These are phyloP conservation scores for Channallabes apus DNA, from an alignment of 2,797 vertebrate species.

Conservation along the genomic window DNA sequence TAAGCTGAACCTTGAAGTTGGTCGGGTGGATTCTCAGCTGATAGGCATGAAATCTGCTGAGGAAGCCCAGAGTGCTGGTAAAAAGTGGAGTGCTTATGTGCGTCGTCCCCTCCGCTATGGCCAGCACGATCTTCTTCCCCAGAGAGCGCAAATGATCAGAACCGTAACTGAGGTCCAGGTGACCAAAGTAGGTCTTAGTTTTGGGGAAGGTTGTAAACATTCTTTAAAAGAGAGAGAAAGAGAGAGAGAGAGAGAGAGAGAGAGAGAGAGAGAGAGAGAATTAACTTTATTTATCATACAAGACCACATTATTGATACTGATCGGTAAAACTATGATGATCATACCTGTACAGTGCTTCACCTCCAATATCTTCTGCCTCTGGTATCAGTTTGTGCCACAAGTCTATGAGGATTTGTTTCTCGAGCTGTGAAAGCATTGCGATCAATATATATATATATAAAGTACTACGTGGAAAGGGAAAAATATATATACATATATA, in stretches of 20 bases:
- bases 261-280: too few species aligned
- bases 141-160: conserved; percentile 70
- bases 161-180: conserved; percentile 71
- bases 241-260: conserved; percentile 14
- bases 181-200: conserved; percentile 77
- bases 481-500: neutral
- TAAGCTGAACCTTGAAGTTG: conserved; percentile 75
- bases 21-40: conserved; percentile 73
- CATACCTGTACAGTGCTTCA: conserved; percentile 75
- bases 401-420: conserved; percentile 66
- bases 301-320: neutral
- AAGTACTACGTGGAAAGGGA: neutral
- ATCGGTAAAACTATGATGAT: neutral
- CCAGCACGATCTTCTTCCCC: conserved; percentile 74
- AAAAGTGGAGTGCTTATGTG: conserved; percentile 70
- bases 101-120: conserved; percentile 71
- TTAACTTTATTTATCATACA: neutral
- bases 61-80: conserved; percentile 67
- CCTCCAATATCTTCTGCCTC: conserved; percentile 74
- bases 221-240: conserved; percentile 55
- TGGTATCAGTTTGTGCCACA: conserved; percentile 67
- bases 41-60: conserved; percentile 76
- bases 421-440: conserved; percentile 73
- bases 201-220: conserved; percentile 74
- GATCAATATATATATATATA: neutral